phyloP scores from a whole-genome alignment of 2,113 vertebrate genomes.

The Colaptes auratus region DNA sequence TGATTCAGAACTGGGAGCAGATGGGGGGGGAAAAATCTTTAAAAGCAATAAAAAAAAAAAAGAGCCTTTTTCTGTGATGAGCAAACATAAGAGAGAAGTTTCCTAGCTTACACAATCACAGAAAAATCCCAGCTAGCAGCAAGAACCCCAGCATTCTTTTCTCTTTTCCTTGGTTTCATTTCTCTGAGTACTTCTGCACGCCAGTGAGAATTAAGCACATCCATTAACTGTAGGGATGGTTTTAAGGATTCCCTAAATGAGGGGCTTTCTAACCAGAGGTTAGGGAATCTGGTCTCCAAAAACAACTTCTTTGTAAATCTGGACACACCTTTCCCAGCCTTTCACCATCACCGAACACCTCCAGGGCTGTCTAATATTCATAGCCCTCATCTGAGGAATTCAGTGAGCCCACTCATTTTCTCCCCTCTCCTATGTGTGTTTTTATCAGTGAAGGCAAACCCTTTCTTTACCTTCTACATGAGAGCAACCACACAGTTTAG shows the following conservation, averaged over 20 bases:
- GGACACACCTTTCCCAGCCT: neutral
- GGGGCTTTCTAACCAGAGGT: neutral
- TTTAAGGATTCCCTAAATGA: neutral
- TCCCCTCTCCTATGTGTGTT: neutral
- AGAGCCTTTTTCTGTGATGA: neutral
- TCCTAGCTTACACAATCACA: neutral
- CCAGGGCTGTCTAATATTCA: neutral
- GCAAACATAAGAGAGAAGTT: neutral
- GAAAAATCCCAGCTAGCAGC: neutral
- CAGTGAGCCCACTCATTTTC: neutral
- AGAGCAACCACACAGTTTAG: neutral
- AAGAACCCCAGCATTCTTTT: neutral
- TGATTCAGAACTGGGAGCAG: neutral
- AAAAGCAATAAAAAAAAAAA: neutral
- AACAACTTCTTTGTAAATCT: neutral
- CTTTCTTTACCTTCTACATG: neutral
- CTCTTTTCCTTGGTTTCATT: neutral
- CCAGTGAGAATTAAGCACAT: neutral
- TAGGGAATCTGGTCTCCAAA: neutral
- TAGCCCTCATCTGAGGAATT: neutral
- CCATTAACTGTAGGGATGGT: neutral
- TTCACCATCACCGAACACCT: neutral
- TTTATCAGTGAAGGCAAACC: neutral
- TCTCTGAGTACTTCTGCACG: neutral
- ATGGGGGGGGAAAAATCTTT: neutral